A percentile compares a stretch with the other conserved stretches of the same genome.
These are phyloP conservation scores for Osmerus mordax DNA, from an alignment of 2,113 vertebrate genomes.

Conservation along the genomic window DNA sequence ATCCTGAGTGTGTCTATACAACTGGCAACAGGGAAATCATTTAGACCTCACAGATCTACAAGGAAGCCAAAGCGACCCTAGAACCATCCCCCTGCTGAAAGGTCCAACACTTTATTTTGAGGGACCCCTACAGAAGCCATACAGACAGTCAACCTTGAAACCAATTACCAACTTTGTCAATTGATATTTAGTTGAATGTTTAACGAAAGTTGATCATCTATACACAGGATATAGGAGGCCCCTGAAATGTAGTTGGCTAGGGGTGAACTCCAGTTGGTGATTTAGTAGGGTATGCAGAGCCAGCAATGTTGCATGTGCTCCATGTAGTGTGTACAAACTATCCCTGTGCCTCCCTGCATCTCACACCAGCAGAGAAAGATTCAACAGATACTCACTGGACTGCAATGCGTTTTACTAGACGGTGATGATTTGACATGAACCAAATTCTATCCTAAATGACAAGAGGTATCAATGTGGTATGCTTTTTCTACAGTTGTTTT, in stretches of 20 bases:
- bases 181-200: too few species aligned
- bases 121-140: too few species aligned
- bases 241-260: neutral
- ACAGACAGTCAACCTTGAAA: neutral
- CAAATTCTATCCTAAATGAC: constrained; percentile 53
- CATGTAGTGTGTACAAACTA: constrained; percentile 48
- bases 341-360: constrained; percentile 38
- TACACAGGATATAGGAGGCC: too few species aligned
- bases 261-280: constrained; percentile 27
- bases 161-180: too few species aligned
- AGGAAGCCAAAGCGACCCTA: too few species aligned
- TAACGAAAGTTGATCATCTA: too few species aligned
- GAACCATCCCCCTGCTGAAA: too few species aligned
- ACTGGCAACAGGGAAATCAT: constrained; percentile 51
- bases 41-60: constrained; percentile 31
- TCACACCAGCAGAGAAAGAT: constrained; percentile 44
- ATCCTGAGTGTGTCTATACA: constrained; percentile 71
- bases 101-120: too few species aligned
- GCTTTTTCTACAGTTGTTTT: constrained; percentile 28
- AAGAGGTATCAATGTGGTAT: constrained; percentile 33
- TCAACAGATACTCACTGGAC: constrained; percentile 70
- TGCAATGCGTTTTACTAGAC: constrained; percentile 46
- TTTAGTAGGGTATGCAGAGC: constrained; percentile 37
- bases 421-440: constrained; percentile 24
- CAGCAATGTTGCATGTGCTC: constrained; percentile 40